Evolutionary conservation across 2,888 invertebrate genomes (phyloP).

Genomic region (Limnephilus marmoratus): DNA sequence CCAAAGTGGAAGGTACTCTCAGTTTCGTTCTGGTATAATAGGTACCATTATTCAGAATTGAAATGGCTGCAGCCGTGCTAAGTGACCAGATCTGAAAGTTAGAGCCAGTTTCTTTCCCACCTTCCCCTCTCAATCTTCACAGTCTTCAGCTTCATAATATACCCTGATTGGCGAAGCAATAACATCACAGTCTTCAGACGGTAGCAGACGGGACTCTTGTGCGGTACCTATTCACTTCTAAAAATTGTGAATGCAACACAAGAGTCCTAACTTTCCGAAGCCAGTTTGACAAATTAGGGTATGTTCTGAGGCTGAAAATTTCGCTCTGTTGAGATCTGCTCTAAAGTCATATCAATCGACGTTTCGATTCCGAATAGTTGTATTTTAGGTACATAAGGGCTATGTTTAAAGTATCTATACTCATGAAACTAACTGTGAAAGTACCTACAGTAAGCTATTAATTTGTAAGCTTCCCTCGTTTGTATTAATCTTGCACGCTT

Average conservation of each 20-base stretch:
- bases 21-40: no score
- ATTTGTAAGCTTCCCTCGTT: slow-evolving; percentile 15
- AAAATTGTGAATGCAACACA: no score
- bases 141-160: no score
- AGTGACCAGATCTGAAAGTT: no score
- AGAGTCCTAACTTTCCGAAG: no score
- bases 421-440: background rate
- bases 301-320: background rate
- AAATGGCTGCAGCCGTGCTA: no score
- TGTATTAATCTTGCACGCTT: slow-evolving; percentile 20
- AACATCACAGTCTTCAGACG: no score
- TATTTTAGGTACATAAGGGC: background rate
- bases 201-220: background rate
- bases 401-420: background rate
- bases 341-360: background rate
- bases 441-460: background rate
- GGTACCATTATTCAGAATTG: no score
- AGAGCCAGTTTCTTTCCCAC: no score
- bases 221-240: background rate
- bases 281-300: background rate
- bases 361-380: background rate
- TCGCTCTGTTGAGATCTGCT: background rate
- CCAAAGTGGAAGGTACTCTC: no score
- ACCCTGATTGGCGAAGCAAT: no score
- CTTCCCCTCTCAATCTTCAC: no score